Conservation (phyloP, 2,888 invertebrate species). For the Andrena bicolor region DNA sequence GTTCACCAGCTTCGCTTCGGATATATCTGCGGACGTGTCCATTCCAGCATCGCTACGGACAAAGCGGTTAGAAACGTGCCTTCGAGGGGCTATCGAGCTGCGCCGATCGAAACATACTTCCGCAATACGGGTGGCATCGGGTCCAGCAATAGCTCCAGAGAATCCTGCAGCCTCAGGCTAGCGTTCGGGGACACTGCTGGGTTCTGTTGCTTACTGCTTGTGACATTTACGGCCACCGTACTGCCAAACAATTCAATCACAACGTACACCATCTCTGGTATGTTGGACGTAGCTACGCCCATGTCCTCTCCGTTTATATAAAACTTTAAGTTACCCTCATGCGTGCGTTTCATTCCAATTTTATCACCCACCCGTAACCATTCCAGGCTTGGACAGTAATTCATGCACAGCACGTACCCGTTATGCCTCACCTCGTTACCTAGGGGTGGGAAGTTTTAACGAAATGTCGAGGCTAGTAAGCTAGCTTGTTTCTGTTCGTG, state of each 20-base stretch:
- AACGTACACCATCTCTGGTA: slow-evolving; percentile 94
- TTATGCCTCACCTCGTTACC: slow-evolving; percentile 91
- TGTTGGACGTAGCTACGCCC: slow-evolving; percentile 90
- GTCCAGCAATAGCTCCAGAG: slow-evolving; percentile 88
- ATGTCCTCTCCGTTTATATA: slow-evolving; percentile 94
- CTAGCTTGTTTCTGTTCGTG: no score
- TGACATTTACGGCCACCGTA: slow-evolving; percentile 91
- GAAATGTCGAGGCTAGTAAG: neutral
- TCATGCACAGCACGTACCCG: slow-evolving; percentile 88
- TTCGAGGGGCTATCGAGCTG: neutral
- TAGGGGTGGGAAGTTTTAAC: slow-evolving; percentile 77
- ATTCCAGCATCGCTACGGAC: slow-evolving; percentile 83
- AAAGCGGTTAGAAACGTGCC: slow-evolving; percentile 6
- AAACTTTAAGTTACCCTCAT: slow-evolving; percentile 90
- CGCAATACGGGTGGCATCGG: slow-evolving; percentile 84
- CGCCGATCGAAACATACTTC: slow-evolving; percentile 72
- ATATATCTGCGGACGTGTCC: slow-evolving; percentile 82
- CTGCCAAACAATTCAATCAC: slow-evolving; percentile 93
- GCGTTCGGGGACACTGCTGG: slow-evolving; percentile 86
- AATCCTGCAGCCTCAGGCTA: slow-evolving; percentile 87
- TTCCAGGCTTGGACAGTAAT: slow-evolving; percentile 91
- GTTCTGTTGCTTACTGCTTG: slow-evolving; percentile 87
- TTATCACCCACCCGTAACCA: slow-evolving; percentile 93
- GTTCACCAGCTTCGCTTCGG: slow-evolving; percentile 80
- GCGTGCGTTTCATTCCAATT: slow-evolving; percentile 90